These are phyloP conservation scores for Dryobota labecula DNA, from an alignment of 2,888 invertebrate genomes.

Conservation along the genomic window DNA sequence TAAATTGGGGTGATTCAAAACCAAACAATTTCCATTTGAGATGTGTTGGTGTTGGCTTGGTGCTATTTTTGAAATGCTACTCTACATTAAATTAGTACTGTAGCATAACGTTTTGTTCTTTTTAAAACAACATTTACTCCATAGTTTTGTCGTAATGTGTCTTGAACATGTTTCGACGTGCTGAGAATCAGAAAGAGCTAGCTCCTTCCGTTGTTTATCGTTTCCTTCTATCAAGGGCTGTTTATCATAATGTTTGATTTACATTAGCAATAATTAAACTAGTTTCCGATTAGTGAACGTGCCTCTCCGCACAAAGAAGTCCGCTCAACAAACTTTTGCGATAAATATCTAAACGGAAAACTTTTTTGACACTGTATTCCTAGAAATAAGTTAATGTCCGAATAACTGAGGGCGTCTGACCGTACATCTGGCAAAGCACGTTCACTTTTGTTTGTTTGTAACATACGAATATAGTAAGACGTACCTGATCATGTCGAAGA, in stretches of 20 bases:
- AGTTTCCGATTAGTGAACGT: slow-evolving; percentile 24
- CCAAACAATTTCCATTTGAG: slow-evolving; percentile 54
- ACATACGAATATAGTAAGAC: slow-evolving; percentile 67
- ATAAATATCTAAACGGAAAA: slow-evolving; percentile 28
- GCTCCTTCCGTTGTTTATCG: slow-evolving; percentile 68
- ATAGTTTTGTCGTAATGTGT: slow-evolving; percentile 58
- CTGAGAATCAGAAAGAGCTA: slow-evolving; percentile 68
- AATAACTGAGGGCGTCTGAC: slow-evolving; percentile 56
- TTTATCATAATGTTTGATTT: slow-evolving; percentile 64
- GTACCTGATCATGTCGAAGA: slow-evolving; percentile 91
- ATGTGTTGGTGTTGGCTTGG: slow-evolving; percentile 50
- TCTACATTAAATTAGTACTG: slow-evolving; percentile 59
- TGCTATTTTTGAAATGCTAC: slow-evolving; percentile 69
- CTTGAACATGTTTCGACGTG: slow-evolving; percentile 67
- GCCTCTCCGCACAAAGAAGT: slow-evolving; percentile 16
- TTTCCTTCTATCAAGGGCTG: slow-evolving; percentile 60
- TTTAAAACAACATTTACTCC: slow-evolving; percentile 63
- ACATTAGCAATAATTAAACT: slow-evolving; percentile 57
- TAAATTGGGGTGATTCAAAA: slow-evolving; percentile 58
- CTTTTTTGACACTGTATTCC: slow-evolving; percentile 54
- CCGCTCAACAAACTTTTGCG: slow-evolving; percentile 22
- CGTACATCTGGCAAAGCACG: slow-evolving; percentile 70
- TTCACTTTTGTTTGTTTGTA: slow-evolving; percentile 74
- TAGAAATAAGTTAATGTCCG: slow-evolving; percentile 59
- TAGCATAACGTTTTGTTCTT: slow-evolving; percentile 59